Base-by-base conservation (phyloP, 1,140 invertebrate species). In the Carcinoscorpius rotundicauda region DNA sequence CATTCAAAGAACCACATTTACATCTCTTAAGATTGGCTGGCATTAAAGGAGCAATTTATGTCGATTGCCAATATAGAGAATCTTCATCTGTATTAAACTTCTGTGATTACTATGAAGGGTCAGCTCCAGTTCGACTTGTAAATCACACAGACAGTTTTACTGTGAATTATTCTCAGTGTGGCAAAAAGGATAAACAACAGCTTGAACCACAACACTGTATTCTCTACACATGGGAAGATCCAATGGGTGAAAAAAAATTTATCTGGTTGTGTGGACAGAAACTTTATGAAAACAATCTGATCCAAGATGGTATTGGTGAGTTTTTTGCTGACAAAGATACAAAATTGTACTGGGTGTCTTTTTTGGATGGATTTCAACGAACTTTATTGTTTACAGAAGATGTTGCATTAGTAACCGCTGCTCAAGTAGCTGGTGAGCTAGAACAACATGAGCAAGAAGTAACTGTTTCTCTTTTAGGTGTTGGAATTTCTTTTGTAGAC, bases 401-500 rank as follows among this genome's bases (percentile, higher is more conserved):
- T 75, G 72, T 84, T 6, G 77, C 80, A 58, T 78, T 97, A 10
- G 89, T 89, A 1, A 84, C 85, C 63, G 89, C 89, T 73, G 72
- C 71, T 63, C 66, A 71, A 64, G 53, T 8, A 55, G 53, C n/a
- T n/a, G 87, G 87, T 68, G 84, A 91, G 72, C 76, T 88, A 6
- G 89, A 90, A 73, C 70, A 80, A 48, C 81, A 83, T 63, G 78
- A 87, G 72, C 81, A 80, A 52, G 90, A 94, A 73, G 83, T 96
- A 3, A 86, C 82, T 59, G 61, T 95, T 10, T 85, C 83, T 61
- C 84, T 98, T 64, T 87, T 93, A 71, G 93, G 93, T 5, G 78
- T 98, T 58, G 95, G 96, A 0, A 73, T 99, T 4, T 98, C 94
- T 0, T 79, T 99, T 3, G 88, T 98, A 10, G 91, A 98, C 76